Percentiles rank a stretch among this genome's conserved stretches.
Conservation (phyloP, 2,797 vertebrate genomes). For the Coranthus polyacanthus region DNA sequence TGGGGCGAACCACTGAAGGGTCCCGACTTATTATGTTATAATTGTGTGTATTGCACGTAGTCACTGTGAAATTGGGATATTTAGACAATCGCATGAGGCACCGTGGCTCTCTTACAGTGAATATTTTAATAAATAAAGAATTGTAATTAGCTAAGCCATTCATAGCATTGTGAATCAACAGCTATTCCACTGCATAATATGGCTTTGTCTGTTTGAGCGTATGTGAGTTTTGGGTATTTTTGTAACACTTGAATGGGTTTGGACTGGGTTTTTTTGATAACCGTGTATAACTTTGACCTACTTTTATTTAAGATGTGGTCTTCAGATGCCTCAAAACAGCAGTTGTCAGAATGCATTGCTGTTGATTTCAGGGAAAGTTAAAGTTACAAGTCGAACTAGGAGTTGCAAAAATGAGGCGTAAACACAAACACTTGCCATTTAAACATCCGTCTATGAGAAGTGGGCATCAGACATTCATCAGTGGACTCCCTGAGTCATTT, state of each 20-base stretch:
- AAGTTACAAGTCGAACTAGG: not conserved
- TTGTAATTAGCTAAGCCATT: not conserved
- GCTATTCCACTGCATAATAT: not conserved
- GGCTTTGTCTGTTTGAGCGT: not conserved
- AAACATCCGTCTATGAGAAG: not conserved
- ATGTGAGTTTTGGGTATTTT: not conserved
- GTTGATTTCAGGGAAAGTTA: not conserved
- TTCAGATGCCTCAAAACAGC: not conserved
- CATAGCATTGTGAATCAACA: not conserved
- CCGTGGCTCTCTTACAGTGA: not conserved
- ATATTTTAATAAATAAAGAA: too few relatives aligned
- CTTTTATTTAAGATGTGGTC: not conserved
- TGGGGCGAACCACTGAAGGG: conserved; percentile 11
- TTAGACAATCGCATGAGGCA: conserved; percentile 4
- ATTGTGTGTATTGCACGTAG: conserved; percentile 30
- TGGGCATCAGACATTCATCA: not conserved
- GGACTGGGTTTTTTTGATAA: too few relatives aligned
- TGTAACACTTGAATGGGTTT: too few relatives aligned
- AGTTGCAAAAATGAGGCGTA: not conserved
- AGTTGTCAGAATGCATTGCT: not conserved
- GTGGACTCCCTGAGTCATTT: not conserved
- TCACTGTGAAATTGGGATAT: not conserved
- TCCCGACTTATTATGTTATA: not conserved
- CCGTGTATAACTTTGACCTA: conserved; percentile 3
- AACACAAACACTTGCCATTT: not conserved